A percentile compares a stretch with the other conserved stretches of the same genome.
Conservation (phyloP, 2,797 vertebrate genomes). For the Phalanger gymnotis region DNA sequence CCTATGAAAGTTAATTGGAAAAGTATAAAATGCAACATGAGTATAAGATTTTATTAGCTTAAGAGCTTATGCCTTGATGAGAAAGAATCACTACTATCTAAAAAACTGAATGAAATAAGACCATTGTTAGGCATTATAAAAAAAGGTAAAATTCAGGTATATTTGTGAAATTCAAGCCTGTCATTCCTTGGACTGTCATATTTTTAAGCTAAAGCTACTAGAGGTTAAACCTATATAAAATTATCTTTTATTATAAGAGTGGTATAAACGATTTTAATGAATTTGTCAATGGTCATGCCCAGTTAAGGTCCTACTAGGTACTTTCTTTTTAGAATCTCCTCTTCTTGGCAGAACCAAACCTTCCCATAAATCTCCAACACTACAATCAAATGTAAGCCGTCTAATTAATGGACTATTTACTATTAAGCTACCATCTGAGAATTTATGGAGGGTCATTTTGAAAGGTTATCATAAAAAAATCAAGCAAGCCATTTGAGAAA, state of each 20-base stretch:
- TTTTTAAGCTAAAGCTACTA: background rate
- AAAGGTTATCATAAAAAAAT: constrained; percentile 7
- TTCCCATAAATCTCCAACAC: background rate
- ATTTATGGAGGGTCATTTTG: background rate
- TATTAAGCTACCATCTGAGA: background rate
- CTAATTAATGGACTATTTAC: background rate
- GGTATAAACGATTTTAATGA: background rate
- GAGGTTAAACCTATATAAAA: background rate
- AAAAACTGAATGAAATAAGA: constrained; percentile 21
- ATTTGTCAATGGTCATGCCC: background rate
- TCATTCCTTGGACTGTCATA: background rate
- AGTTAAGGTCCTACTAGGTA: background rate
- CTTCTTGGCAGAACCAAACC: background rate
- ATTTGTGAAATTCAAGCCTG: background rate
- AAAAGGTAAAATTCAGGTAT: background rate
- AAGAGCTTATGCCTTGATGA: background rate
- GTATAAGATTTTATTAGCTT: background rate
- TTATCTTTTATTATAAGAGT: constrained; percentile 16
- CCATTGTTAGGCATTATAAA: background rate
- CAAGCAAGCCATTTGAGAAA: background rate
- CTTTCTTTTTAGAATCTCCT: background rate
- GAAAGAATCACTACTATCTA: background rate
- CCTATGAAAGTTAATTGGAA: constrained; percentile 23
- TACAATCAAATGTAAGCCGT: background rate
- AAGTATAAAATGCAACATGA: background rate